These are phyloP conservation scores for Smutsia gigantea DNA, from an alignment of 2,797 vertebrate species.

Conservation along the genomic window DNA sequence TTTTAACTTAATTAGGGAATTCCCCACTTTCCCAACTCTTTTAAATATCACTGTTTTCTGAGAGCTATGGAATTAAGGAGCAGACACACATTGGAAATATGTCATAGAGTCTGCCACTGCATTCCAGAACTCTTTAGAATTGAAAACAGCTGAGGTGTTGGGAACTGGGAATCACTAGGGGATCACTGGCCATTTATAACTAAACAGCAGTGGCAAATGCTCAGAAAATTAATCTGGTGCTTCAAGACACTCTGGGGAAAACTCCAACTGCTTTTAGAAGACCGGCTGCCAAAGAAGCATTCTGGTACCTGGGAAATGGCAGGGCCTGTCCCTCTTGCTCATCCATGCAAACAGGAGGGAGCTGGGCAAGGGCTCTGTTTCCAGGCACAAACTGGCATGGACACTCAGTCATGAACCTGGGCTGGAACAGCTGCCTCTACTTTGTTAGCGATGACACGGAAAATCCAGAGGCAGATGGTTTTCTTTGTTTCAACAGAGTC, in stretches of 20 bases:
- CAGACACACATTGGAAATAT: not conserved
- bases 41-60: not conserved
- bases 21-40: not conserved
- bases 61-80: not conserved
- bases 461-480: conserved; percentile 39
- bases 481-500: conserved; percentile 28
- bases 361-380: not conserved
- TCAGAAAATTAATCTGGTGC: conserved; percentile 68
- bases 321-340: not conserved
- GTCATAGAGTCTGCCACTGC: not conserved
- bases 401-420: not conserved
- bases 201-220: conserved; percentile 17
- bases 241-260: conserved; percentile 36
- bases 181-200: conserved; percentile 43
- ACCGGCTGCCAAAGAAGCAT: conserved; percentile 1
- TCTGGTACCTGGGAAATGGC: not conserved
- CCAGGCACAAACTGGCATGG: not conserved
- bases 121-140: not conserved
- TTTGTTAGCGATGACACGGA: not conserved
- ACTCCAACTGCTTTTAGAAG: conserved; percentile 49
- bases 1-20: not conserved
- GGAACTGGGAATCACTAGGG: conserved; percentile 6
- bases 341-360: not conserved
- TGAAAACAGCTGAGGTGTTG: not conserved
- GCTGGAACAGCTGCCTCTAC: not conserved